A percentile compares a stretch with the other conserved stretches of the same genome.
Conservation (phyloP, 1,140 invertebrate genomes). For the Polypedilum vanderplanki region DNA sequence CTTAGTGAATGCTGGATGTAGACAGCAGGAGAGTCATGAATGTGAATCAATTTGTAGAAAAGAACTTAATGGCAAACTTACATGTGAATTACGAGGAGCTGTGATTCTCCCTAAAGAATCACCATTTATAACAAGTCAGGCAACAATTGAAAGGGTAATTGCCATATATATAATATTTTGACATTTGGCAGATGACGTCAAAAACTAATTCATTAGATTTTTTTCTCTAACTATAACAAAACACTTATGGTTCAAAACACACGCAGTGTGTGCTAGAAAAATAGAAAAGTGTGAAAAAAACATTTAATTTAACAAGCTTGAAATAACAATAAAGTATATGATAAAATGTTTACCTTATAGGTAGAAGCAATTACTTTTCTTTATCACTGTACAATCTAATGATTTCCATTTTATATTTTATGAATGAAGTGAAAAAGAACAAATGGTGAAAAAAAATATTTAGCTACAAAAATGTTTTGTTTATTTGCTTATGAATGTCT, state of each 20-base stretch:
- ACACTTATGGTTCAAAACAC: too few relatives aligned
- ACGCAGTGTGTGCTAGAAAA: not conserved
- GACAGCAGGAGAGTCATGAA: conserved; percentile 42
- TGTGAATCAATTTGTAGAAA: conserved; percentile 48
- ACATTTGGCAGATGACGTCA: conserved; percentile 20
- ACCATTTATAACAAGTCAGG: conserved; percentile 40
- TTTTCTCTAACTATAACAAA: not conserved
- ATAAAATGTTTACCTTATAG: too few relatives aligned
- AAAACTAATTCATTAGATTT: not conserved
- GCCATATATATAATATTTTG: not conserved
- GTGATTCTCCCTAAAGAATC: conserved; percentile 50
- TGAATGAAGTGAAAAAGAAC: too few relatives aligned
- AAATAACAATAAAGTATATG: not conserved
- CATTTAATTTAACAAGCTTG: not conserved
- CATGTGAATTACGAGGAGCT: conserved; percentile 49
- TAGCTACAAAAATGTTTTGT: too few relatives aligned
- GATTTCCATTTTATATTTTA: too few relatives aligned
- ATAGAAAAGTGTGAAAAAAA: too few relatives aligned
- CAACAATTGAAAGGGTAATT: conserved; percentile 47
- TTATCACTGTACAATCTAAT: too few relatives aligned
- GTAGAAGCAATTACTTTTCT: too few relatives aligned
- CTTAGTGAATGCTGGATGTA: conserved; percentile 35
- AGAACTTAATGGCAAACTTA: conserved; percentile 35
- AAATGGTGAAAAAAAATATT: too few relatives aligned
- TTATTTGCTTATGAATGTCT: too few relatives aligned